A percentile compares a stretch with the other conserved stretches of the same genome.
Conservation (phyloP, 2,888 invertebrate genomes). For the Latrodectus hesperus region DNA sequence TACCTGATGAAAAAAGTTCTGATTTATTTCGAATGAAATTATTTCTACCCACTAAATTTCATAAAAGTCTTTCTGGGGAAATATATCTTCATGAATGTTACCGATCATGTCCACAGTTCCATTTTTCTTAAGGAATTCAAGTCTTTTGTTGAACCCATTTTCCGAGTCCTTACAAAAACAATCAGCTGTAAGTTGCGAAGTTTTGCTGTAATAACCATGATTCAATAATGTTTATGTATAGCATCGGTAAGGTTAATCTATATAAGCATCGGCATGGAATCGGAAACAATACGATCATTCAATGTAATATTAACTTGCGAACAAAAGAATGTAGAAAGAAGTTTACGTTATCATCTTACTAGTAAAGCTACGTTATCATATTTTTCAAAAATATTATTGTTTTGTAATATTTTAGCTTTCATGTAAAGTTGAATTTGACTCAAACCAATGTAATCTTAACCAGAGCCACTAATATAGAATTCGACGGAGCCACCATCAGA, state of each 20-base stretch:
- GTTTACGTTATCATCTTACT: conserved; percentile 26
- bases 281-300: conserved; percentile 9
- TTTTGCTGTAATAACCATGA: conserved; percentile 30
- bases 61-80: conserved; percentile 37
- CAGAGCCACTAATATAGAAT: conserved; percentile 37
- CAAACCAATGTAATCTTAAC: conserved; percentile 39
- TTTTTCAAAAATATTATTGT: background rate
- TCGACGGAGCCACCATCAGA: conserved; percentile 45
- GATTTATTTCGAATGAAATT: conserved; percentile 49
- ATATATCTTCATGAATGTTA: conserved; percentile 41
- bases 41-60: conserved; percentile 44
- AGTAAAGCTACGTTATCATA: conserved; percentile 3
- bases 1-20: conserved; percentile 39
- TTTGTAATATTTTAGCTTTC: conserved; percentile 40
- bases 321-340: conserved; percentile 20
- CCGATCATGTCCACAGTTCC: conserved; percentile 46
- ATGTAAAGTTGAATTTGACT: conserved; percentile 30
- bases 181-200: conserved; percentile 20
- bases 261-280: conserved; percentile 13
- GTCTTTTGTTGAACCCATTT: conserved; percentile 15
- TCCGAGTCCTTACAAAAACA: conserved; percentile 22
- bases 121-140: conserved; percentile 28
- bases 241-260: conserved; percentile 26
- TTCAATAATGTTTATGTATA: conserved; percentile 36
- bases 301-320: background rate